These are phyloP conservation scores for Meloidogyne chitwoodi DNA, from an alignment of 1,140 invertebrate genomes.

Conservation along the genomic window DNA sequence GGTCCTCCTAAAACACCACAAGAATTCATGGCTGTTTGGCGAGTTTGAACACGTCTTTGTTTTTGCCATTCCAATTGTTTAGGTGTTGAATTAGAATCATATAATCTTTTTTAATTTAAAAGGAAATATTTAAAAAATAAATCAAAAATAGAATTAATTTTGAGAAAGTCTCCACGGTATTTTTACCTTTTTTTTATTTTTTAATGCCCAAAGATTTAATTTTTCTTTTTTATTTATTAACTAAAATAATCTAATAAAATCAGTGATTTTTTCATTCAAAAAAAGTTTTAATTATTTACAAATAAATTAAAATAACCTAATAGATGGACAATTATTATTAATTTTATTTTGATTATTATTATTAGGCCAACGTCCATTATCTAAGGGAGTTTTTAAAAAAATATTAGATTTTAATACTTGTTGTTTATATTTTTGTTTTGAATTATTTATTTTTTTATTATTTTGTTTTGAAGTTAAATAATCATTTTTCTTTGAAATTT, in stretches of 20 bases:
- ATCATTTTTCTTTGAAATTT: neutral
- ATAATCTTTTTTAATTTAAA: neutral
- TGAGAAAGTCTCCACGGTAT: too few species aligned
- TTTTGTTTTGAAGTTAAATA: neutral
- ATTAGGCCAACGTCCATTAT: neutral
- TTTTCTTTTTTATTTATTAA: too few species aligned
- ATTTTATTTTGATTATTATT: neutral
- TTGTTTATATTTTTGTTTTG: neutral
- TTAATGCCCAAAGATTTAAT: too few species aligned
- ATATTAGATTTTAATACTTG: neutral
- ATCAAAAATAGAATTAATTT: too few species aligned
- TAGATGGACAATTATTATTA: neutral
- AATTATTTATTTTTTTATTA: neutral
- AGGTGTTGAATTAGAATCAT: conserved; percentile 2
- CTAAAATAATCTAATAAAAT: too few species aligned
- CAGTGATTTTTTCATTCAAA: too few species aligned
- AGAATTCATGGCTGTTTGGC: conserved; percentile 7
- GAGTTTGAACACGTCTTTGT: neutral
- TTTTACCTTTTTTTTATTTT: too few species aligned
- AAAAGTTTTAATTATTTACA: too few species aligned
- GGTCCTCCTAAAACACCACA: neutral
- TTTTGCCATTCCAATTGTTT: conserved; percentile 15
- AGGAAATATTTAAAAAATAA: too few species aligned
- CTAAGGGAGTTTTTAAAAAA: neutral
- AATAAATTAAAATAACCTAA: neutral